Conservation (phyloP, 2,888 invertebrate species). For the Drosophila putrida region DNA sequence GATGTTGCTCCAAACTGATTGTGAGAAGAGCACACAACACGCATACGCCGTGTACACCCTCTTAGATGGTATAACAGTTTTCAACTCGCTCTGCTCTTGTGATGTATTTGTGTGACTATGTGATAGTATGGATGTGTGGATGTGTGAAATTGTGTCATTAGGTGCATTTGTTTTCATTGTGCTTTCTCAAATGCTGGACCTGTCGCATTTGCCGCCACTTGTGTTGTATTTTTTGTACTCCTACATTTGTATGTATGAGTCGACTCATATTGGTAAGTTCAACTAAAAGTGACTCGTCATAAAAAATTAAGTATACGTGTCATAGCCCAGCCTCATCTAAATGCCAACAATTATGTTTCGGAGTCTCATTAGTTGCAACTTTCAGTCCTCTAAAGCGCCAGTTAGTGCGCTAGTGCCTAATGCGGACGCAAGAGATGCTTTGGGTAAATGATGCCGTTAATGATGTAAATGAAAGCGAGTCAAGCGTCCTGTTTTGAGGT, state of each 20-base stretch:
- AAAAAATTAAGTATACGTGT: conserved; percentile 27
- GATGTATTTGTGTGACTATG: conserved; percentile 7
- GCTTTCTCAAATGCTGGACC: conserved; percentile 53
- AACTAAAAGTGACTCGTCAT: conserved; percentile 9
- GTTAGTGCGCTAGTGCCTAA: conserved; percentile 16
- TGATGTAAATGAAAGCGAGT: conserved; percentile 71
- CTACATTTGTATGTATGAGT: no score
- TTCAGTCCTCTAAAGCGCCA: conserved; percentile 63
- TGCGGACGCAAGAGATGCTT: conserved; percentile 8
- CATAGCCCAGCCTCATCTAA: conserved; percentile 54
- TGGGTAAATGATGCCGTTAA: conserved; percentile 76
- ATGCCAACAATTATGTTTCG: conserved; percentile 79
- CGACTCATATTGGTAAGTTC: conserved; percentile 6
- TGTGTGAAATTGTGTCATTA: conserved; percentile 77
- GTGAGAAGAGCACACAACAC: conserved; percentile 23
- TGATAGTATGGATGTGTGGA: conserved; percentile 15
- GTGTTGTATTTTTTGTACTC: conserved; percentile 24
- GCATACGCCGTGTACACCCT: conserved; percentile 40
- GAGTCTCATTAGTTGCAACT: conserved; percentile 77
- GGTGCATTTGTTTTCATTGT: conserved; percentile 79
- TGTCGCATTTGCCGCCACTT: conserved; percentile 54
- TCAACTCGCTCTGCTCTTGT: conserved; percentile 7
- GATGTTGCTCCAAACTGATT: conserved; percentile 26
- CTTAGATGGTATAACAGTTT: conserved; percentile 56
- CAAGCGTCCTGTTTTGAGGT: conserved; percentile 67